Percentiles rank a stretch among this genome's conserved stretches.
These are phyloP conservation scores for Euura saliciscinereae DNA, from an alignment of 1,140 invertebrate genomes.

Conservation along the genomic window DNA sequence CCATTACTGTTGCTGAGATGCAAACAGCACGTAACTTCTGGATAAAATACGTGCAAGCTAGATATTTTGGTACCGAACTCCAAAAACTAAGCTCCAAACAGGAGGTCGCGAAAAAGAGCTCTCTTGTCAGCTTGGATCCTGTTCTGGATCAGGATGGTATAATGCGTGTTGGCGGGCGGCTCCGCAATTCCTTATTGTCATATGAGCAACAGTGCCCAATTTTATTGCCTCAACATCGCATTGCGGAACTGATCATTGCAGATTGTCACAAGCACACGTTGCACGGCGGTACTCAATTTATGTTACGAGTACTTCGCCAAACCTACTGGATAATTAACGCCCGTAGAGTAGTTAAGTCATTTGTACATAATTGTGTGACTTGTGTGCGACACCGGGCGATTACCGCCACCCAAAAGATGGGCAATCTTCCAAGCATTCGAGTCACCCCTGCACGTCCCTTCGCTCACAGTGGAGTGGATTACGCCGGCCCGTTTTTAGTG, in stretches of 20 bases:
- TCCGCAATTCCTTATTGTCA: slow-evolving; percentile 15
- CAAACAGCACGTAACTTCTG: neutral
- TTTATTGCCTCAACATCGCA: slow-evolving; percentile 21
- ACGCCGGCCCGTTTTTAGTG: slow-evolving; percentile 46
- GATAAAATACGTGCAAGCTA: neutral
- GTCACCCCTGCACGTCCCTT: slow-evolving; percentile 41
- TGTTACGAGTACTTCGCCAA: slow-evolving; percentile 28
- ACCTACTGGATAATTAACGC: slow-evolving; percentile 33
- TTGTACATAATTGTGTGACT: slow-evolving; percentile 33
- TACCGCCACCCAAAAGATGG: slow-evolving; percentile 36
- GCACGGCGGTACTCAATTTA: slow-evolving; percentile 43
- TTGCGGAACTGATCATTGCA: slow-evolving; percentile 34
- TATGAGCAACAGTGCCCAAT: slow-evolving; percentile 26
- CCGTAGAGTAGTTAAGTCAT: slow-evolving; percentile 16
- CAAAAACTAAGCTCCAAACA: neutral
- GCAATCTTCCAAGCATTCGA: slow-evolving; percentile 31
- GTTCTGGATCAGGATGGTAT: slow-evolving; percentile 24
- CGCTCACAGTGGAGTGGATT: slow-evolving; percentile 46
- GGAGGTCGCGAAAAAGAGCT: neutral
- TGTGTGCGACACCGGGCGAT: slow-evolving; percentile 33
- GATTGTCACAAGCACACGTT: slow-evolving; percentile 35
- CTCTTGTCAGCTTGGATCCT: slow-evolving; percentile 10
- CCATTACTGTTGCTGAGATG: too few relatives aligned
- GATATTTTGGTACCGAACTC: neutral
- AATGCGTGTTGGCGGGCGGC: slow-evolving; percentile 28